phyloP scores from a whole-genome alignment of 1,140 invertebrate genomes.

The Plectrocnemia conspersa region DNA sequence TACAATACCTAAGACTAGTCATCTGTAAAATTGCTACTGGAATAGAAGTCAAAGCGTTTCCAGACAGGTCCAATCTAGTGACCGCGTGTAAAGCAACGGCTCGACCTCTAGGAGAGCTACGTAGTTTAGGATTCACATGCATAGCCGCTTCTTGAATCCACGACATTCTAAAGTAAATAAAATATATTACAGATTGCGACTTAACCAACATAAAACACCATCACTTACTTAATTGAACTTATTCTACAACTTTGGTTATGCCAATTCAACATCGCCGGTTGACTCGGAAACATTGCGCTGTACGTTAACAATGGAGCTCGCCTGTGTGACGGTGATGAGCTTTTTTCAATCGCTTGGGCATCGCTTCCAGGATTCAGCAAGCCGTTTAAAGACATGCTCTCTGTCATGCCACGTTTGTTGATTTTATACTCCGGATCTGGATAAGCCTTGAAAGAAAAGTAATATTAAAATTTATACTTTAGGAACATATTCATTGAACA shows the following conservation, averaged over 20 bases:
- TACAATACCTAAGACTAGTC: constrained; percentile 56
- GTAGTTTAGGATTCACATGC: constrained; percentile 79
- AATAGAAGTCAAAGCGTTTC: constrained; percentile 77
- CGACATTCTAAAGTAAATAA: constrained; percentile 52
- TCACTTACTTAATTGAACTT: constrained; percentile 53
- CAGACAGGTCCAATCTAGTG: constrained; percentile 90
- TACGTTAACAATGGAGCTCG: constrained; percentile 67
- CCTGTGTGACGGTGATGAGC: constrained; percentile 42
- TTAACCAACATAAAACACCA: constrained; percentile 2
- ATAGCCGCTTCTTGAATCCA: constrained; percentile 84
- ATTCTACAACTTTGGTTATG: constrained; percentile 74
- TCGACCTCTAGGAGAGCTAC: constrained; percentile 62
- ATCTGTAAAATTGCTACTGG: constrained; percentile 82
- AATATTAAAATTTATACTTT: constrained; percentile 29
- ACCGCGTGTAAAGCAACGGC: constrained; percentile 79
- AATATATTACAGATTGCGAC: background rate
- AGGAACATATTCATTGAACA: constrained; percentile 15
- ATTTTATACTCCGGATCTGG: constrained; percentile 82
- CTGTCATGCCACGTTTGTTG: constrained; percentile 78
- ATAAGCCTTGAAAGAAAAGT: constrained; percentile 56
- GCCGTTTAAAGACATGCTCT: constrained; percentile 49
- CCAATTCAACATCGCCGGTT: constrained; percentile 92
- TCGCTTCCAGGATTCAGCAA: constrained; percentile 26
- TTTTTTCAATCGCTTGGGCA: background rate
- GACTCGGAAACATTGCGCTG: constrained; percentile 77